These are phyloP conservation scores for Sycobia sp. DNA, from an alignment of 1,140 invertebrate species.

Conservation along the genomic window DNA sequence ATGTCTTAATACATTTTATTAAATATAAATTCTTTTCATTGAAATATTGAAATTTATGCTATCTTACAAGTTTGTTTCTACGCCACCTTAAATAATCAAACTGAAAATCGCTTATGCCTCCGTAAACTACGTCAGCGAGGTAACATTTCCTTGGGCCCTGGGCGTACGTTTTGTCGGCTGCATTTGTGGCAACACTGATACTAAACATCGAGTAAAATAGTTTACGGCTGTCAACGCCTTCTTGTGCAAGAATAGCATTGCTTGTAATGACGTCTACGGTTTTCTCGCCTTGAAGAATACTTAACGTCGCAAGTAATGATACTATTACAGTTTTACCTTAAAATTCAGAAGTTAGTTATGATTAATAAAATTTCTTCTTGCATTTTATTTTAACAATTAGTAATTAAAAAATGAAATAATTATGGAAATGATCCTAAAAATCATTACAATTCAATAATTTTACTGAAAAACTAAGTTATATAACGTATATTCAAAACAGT, in stretches of 20 bases:
- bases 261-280: conserved; percentile 47
- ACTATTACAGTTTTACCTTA: conserved; percentile 47
- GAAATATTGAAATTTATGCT: too few species aligned
- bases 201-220: conserved; percentile 43
- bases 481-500: too few species aligned
- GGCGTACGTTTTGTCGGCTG: conserved; percentile 38
- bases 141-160: conserved; percentile 38
- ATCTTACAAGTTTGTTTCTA: too few species aligned
- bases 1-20: too few species aligned
- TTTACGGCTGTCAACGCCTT: conserved; percentile 36
- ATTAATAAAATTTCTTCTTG: too few species aligned
- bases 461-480: too few species aligned
- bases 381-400: too few species aligned
- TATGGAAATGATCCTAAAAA: too few species aligned
- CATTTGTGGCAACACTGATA: conserved; percentile 42
- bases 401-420: too few species aligned
- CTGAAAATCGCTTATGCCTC: conserved; percentile 47
- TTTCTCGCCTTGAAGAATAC: conserved; percentile 37
- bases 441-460: too few species aligned
- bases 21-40: too few species aligned
- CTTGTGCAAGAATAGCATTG: conserved; percentile 42
- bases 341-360: too few species aligned
- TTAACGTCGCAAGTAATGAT: conserved; percentile 37
- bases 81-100: conserved; percentile 43
- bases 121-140: conserved; percentile 43